Evolutionary conservation across 2,113 vertebrate genomes (phyloP), one percentile per base, ranked within the genome.

Genomic region (Burhinus oedicnemus): DNA sequence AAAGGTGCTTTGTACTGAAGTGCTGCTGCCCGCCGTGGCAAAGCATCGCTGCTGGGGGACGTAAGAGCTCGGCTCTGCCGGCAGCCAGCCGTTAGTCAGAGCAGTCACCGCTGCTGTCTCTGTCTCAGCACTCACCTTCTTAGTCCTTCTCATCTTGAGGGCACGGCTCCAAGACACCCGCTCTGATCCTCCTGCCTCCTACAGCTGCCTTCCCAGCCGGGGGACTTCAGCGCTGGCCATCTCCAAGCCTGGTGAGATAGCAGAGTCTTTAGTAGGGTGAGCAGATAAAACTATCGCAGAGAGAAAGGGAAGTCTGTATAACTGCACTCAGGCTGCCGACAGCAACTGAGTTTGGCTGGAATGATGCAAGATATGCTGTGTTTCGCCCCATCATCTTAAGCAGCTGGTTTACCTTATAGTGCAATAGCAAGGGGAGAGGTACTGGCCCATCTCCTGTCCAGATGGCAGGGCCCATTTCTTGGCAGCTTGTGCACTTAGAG

Each of bases 151-250:
- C 36, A 4, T 49, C 29, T 22, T 2, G 18, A 55, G 47, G 40
- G n/a, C 40, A 32, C 0, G 0, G 8, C 61, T 44, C 54, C 1
- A 26, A 20, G 79, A 9, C 4, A 2, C 32, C 15, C 3, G 11
- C 44, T 30, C 42, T 8, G 34, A 29, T 40, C 68, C 55, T 51
- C 49, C 51, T 38, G 69, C 51, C 51, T 36, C 16, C 0, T 5
- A 4, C 34, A 11, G 23, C 55, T 4, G 40, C 64, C 25, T 36
- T 32, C 60, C 44, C 22, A 21, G 2, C 21, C 0, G 4, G 22
- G 18, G 21, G 9, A 6, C 32, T 14, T 5, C 12, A 27, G 42
- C 1, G 34, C 3, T 22, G 58, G 32, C 18, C 14, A 3, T 6
- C 19, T 29, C 34, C 13, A 6, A 42, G 58, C 36, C 36, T 9